Conservation (phyloP, 2,113 vertebrate genomes). For the Archocentrus centrarchus region DNA sequence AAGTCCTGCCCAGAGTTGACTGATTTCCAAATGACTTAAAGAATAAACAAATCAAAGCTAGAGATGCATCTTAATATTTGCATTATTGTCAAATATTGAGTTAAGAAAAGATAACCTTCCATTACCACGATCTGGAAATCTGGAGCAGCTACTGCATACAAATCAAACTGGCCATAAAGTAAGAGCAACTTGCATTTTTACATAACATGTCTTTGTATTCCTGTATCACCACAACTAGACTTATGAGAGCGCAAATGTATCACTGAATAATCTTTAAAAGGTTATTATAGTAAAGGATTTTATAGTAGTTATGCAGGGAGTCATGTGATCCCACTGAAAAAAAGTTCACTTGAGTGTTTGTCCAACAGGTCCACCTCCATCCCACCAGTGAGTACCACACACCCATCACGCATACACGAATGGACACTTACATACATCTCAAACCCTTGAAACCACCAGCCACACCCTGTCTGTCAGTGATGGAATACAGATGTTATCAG, state of each 20-base stretch:
- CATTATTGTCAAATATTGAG: too few relatives aligned
- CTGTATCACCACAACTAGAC: background rate
- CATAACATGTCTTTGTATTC: background rate
- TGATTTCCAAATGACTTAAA: conserved; percentile 26
- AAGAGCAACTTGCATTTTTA: background rate
- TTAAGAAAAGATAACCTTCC: background rate
- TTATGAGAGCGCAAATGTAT: background rate
- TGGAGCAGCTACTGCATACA: background rate
- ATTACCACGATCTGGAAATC: background rate
- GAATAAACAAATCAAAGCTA: background rate
- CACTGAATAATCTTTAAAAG: conserved; percentile 8
- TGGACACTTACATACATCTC: conserved; percentile 6
- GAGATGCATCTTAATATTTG: rapidly evolving
- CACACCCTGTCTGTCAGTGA: conserved; percentile 70
- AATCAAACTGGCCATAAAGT: background rate
- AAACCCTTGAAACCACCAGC: conserved; percentile 42
- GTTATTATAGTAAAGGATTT: background rate
- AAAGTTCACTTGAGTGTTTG: conserved; percentile 43
- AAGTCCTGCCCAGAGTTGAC: conserved; percentile 1
- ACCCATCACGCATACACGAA: conserved; percentile 34
- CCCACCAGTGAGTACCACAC: conserved; percentile 22
- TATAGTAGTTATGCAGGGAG: background rate
- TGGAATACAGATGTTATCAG: conserved; percentile 74
- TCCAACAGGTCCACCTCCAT: conserved; percentile 25
- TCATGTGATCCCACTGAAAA: conserved; percentile 28